phyloP scores from a whole-genome alignment of 2,888 invertebrate genomes.

The Cheiracanthium punctorium region DNA sequence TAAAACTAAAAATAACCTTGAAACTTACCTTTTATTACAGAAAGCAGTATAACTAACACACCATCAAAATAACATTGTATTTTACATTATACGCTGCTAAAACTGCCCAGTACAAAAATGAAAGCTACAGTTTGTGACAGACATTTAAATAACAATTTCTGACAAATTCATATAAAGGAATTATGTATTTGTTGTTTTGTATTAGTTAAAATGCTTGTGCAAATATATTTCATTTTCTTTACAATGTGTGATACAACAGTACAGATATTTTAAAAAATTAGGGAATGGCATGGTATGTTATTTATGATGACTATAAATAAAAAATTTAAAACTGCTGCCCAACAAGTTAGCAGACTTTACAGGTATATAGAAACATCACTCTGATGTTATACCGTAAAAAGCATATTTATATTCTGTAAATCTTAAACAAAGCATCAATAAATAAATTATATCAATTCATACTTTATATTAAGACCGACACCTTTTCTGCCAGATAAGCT shows the following conservation, averaged over 20 bases:
- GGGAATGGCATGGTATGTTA: slow-evolving; percentile 41
- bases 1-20: slow-evolving; percentile 55
- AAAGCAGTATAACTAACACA: slow-evolving; percentile 38
- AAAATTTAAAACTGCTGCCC: slow-evolving; percentile 55
- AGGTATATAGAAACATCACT: slow-evolving; percentile 65
- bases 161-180: slow-evolving; percentile 16
- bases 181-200: slow-evolving; percentile 16
- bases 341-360: slow-evolving; percentile 67
- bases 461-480: slow-evolving; percentile 57
- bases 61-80: slow-evolving; percentile 41
- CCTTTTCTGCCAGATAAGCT: slow-evolving; percentile 48
- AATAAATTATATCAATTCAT: slow-evolving; percentile 63
- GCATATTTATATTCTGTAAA: slow-evolving; percentile 59
- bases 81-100: slow-evolving; percentile 35
- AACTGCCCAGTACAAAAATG: slow-evolving; percentile 52
- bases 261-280: slow-evolving; percentile 43
- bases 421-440: slow-evolving; percentile 55
- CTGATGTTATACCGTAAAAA: slow-evolving; percentile 52
- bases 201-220: slow-evolving; percentile 50
- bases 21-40: slow-evolving; percentile 49
- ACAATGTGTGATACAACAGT: slow-evolving; percentile 39
- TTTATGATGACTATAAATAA: slow-evolving; percentile 41
- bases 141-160: slow-evolving; percentile 32
- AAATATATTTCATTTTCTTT: slow-evolving; percentile 35
- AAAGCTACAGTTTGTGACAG: slow-evolving; percentile 26